These are phyloP conservation scores for Oncorhynchus mykiss DNA, from an alignment of 2,113 vertebrate species.

Conservation along the genomic window DNA sequence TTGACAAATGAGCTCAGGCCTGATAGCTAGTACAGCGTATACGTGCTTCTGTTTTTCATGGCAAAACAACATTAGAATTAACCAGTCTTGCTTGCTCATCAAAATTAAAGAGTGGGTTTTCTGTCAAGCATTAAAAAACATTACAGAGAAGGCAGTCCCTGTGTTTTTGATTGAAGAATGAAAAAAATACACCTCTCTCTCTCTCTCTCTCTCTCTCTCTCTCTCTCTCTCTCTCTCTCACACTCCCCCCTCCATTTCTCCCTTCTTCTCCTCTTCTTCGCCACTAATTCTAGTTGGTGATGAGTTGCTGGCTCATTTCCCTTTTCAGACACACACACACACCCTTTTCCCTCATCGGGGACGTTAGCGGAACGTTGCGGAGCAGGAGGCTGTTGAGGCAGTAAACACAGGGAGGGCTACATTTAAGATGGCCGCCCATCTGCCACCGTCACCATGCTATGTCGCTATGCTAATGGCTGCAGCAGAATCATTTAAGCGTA, in stretches of 20 bases:
- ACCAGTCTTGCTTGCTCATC: constrained; percentile 51
- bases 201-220: rapidly evolving
- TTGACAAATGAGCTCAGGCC: constrained; percentile 65
- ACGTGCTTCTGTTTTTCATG: constrained; percentile 37
- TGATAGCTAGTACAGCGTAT: constrained; percentile 42
- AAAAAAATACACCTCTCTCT: constrained; percentile 32
- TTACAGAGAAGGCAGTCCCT: constrained; percentile 32
- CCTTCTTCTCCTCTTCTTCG: constrained; percentile 52
- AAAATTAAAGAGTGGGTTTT: constrained; percentile 46
- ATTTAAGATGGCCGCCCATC: constrained; percentile 79
- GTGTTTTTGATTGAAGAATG: constrained; percentile 44
- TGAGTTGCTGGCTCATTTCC: constrained; percentile 57
- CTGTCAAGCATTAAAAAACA: constrained; percentile 47
- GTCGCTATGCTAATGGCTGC: constrained; percentile 73
- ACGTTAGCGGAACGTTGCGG: constrained; percentile 61
- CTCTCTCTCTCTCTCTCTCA: not conserved
- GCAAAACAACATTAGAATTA: constrained; percentile 38
- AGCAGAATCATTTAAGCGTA: constrained; percentile 83
- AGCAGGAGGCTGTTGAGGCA: constrained; percentile 70
- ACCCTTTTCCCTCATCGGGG: constrained; percentile 65
- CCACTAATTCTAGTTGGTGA: constrained; percentile 75
- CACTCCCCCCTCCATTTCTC: constrained; percentile 9
- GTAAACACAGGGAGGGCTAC: constrained; percentile 74
- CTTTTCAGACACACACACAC: no score
- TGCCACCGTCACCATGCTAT: constrained; percentile 33